Percentiles rank a stretch among this genome's conserved stretches.
Conservation (phyloP, 1,140 invertebrate species). For the Sipha flava region DNA sequence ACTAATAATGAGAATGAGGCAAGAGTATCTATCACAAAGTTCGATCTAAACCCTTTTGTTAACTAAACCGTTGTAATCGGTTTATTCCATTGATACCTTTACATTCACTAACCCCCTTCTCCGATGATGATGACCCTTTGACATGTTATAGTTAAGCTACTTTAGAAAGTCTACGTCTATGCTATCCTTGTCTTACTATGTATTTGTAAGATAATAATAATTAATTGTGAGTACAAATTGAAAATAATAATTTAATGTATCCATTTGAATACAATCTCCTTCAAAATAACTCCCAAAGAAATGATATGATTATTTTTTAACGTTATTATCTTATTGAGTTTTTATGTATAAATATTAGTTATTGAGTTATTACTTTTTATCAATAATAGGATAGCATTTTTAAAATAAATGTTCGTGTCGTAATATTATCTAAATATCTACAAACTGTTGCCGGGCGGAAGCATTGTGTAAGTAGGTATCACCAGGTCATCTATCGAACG, state of each 20-base stretch:
- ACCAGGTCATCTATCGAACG: no score
- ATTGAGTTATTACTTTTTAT: no score
- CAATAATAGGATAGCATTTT: no score
- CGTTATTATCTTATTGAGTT: no score
- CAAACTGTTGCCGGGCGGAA: no score
- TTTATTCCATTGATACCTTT: slow-evolving; percentile 9
- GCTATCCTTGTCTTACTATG: not conserved
- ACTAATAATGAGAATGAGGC: not conserved
- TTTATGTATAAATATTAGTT: no score
- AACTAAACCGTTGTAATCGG: slow-evolving; percentile 21
- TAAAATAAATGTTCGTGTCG: no score
- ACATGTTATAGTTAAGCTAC: not conserved
- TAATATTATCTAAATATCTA: no score
- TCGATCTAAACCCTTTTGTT: slow-evolving; percentile 15
- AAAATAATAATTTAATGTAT: not conserved
- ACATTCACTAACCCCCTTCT: not conserved
- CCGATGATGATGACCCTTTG: not conserved
- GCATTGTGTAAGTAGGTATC: no score
- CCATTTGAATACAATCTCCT: no score
- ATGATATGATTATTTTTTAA: no score
- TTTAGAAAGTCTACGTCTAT: not conserved
- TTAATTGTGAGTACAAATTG: not conserved
- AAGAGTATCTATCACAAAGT: not conserved
- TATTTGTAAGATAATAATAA: not conserved
- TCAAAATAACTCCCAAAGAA: no score